Conservation (phyloP, 2,113 vertebrate species). For the Fukomys damarensis region DNA sequence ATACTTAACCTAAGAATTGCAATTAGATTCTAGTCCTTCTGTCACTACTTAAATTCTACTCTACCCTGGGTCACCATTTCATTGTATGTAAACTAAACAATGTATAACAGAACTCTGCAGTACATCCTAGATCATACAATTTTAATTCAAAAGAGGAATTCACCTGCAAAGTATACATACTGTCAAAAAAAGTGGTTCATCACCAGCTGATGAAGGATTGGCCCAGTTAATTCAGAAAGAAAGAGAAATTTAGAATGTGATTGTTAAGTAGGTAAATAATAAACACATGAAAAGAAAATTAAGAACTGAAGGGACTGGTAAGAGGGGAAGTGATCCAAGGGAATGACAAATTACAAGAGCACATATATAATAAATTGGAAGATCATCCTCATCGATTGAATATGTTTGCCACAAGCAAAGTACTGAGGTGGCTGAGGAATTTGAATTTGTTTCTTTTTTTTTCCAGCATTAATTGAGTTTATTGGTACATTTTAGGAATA, state of each 20-base stretch:
- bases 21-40: conserved; percentile 22
- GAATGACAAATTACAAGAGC: neutral
- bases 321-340: neutral
- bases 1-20: neutral
- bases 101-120: neutral
- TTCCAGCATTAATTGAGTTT: too few species aligned
- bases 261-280: neutral
- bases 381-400: neutral
- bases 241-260: neutral
- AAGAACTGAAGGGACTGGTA: neutral
- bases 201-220: neutral
- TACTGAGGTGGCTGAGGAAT: neutral
- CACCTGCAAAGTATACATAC: neutral
- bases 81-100: neutral
- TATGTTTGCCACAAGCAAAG: conserved; percentile 34
- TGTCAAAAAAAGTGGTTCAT: neutral
- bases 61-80: neutral
- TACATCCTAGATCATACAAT: neutral
- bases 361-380: neutral
- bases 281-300: neutral
- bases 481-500: too few species aligned
- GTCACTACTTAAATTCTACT: neutral
- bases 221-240: neutral
- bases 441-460: neutral
- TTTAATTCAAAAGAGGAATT: conserved; percentile 39